Base-by-base conservation (phyloP, 2,113 vertebrate species). In the Pyxicephalus adspersus region DNA sequence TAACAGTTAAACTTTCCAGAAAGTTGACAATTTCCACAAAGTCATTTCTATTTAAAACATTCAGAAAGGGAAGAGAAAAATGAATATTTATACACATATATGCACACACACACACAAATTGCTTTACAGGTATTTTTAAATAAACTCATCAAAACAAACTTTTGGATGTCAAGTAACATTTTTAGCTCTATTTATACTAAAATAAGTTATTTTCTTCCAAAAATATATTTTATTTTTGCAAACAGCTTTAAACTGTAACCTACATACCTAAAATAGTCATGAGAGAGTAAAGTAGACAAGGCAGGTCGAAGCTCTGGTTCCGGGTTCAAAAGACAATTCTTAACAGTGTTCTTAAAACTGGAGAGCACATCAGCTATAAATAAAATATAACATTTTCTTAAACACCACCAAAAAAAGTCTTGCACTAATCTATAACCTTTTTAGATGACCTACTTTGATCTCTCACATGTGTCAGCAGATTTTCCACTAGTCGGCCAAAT, bases 11-110 rank as follows among this genome's bases (percentile, higher is more conserved):
- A 80, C 94, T 96, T 90, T 95, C 97, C 86, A 99, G 89, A 89
- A 99, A 99, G 87, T 96, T 98, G 81, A 95, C 95, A 85, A 99
- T 91, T 89, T 99, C 97, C 80, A 99, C 88, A 83, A 98, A 99
- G 89, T 99, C 96, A 87, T 98, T 99, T 90, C 98, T 99, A 81
- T 84, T 85, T 34, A 86, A 74, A 84, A 87, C 19, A 26, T 82
- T 83, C 80, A 26, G 16, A 31, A 38, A 38, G 0, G 17, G 18
- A 19, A 72, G 11, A 60, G 11, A 5, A 38, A 60, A 60, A n/a
- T n/a, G n/a, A n/a, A n/a, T n/a, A n/a, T n/a, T n/a, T n/a, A n/a
- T n/a, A n/a, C n/a, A n/a, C n/a, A n/a, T n/a, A 25, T 19, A 28
- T 4, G 22, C 50, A 13, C 25, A 25, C 15, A 18, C 3, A 68